Evolutionary conservation across 2,888 invertebrate genomes (phyloP).

Genomic region (Acanthosepion esculentum): DNA sequence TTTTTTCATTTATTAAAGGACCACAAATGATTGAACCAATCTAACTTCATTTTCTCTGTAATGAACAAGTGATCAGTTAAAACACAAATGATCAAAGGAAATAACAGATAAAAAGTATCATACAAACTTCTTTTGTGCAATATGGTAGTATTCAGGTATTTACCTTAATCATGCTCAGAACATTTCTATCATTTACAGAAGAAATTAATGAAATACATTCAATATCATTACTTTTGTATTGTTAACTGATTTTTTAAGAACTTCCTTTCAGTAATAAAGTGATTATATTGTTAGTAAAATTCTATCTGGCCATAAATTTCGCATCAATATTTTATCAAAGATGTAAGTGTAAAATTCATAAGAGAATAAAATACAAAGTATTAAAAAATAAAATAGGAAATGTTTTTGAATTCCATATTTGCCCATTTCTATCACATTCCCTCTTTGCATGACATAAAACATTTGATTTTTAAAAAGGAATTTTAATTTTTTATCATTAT

Average conservation of each 20-base stretch:
- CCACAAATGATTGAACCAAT: background rate
- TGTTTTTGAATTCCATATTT: background rate
- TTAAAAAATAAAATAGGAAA: background rate
- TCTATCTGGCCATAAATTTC: background rate
- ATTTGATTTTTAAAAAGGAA: background rate
- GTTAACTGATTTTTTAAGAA: background rate
- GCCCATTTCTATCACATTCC: background rate
- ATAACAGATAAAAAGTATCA: background rate
- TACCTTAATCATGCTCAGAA: background rate
- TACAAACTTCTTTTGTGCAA: background rate
- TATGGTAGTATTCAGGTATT: background rate
- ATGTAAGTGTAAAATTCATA: background rate
- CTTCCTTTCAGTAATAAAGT: background rate
- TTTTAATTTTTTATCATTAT: no score
- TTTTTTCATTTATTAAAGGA: background rate
- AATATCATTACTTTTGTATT: background rate
- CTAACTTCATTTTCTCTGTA: background rate
- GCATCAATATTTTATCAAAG: background rate
- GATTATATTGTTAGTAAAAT: background rate
- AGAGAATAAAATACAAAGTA: background rate
- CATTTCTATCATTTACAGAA: background rate
- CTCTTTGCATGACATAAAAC: background rate
- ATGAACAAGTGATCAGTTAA: background rate
- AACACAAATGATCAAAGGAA: background rate
- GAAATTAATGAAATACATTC: background rate